These are phyloP conservation scores for Himalopsyche phryganea DNA, from an alignment of 1,140 invertebrate species.

Conservation along the genomic window DNA sequence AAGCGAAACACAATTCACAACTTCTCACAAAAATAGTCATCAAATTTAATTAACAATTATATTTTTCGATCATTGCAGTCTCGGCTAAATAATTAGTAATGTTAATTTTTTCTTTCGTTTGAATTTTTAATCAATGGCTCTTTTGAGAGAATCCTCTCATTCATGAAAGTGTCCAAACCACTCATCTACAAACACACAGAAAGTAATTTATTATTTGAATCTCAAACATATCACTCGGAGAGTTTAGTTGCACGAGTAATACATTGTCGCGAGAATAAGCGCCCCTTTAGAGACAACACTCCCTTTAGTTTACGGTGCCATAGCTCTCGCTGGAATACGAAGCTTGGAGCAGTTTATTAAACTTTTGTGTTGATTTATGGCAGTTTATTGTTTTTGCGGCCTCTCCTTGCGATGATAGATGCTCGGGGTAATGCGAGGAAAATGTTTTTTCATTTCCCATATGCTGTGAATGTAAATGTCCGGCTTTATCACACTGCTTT, in stretches of 20 bases:
- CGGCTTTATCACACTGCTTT: too few relatives aligned
- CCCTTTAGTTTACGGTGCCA: neutral
- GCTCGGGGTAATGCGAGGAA: slow-evolving; percentile 32
- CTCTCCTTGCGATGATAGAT: slow-evolving; percentile 24
- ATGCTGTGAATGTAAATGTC: slow-evolving; percentile 12
- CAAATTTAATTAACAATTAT: too few relatives aligned
- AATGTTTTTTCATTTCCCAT: slow-evolving; percentile 32
- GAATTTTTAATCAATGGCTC: too few relatives aligned
- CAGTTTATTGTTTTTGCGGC: slow-evolving; percentile 36
- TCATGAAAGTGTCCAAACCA: too few relatives aligned
- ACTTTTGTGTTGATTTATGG: slow-evolving; percentile 35
- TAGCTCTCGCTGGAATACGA: slow-evolving; percentile 9
- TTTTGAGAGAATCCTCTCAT: too few relatives aligned
- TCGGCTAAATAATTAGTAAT: too few relatives aligned
- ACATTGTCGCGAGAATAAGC: neutral
- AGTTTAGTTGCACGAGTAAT: neutral
- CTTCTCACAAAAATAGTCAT: too few relatives aligned
- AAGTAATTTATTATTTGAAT: too few relatives aligned
- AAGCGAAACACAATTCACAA: too few relatives aligned
- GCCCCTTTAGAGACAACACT: neutral
- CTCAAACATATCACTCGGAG: neutral
- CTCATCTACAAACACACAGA: too few relatives aligned
- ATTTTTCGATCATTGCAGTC: too few relatives aligned
- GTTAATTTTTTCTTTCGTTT: too few relatives aligned
- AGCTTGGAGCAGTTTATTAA: slow-evolving; percentile 33